Percentiles rank a stretch among this genome's conserved stretches.
Conservation (phyloP, 2,888 invertebrate species). For the Calameuta pallipes region DNA sequence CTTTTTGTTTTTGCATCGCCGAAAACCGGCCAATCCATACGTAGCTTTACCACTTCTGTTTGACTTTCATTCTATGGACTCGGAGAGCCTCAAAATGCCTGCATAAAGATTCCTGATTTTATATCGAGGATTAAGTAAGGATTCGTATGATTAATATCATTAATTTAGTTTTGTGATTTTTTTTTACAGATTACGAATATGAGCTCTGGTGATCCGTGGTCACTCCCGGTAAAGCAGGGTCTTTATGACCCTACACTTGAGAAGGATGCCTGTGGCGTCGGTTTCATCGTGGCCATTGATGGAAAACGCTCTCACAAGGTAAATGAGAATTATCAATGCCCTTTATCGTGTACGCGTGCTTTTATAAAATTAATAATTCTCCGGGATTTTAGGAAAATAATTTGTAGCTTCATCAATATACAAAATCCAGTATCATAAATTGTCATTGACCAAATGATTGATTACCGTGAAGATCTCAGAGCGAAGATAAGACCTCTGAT, state of each 20-base stretch:
- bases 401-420: neutral
- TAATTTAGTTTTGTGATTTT: constrained; percentile 16
- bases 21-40: neutral
- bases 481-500: neutral
- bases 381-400: neutral
- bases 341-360: neutral
- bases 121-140: neutral
- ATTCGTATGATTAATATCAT: neutral
- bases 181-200: constrained; percentile 59
- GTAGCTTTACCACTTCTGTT: neutral
- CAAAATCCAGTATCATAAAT: neutral
- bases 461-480: neutral
- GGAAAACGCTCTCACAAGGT: constrained; percentile 93
- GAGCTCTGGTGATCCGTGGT: constrained; percentile 78
- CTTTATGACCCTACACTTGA: constrained; percentile 97
- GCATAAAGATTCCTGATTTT: neutral
- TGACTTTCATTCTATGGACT: constrained; percentile 19
- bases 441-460: neutral
- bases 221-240: constrained; percentile 87
- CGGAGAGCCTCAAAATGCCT: neutral
- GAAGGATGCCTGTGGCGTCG: constrained; percentile 98
- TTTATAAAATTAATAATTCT: neutral
- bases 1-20: neutral
- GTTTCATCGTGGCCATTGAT: constrained; percentile 98
- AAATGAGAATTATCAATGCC: constrained; percentile 35